Evolutionary conservation across 2,797 vertebrate species (phyloP).

Genomic region (Echeneis naucrates): DNA sequence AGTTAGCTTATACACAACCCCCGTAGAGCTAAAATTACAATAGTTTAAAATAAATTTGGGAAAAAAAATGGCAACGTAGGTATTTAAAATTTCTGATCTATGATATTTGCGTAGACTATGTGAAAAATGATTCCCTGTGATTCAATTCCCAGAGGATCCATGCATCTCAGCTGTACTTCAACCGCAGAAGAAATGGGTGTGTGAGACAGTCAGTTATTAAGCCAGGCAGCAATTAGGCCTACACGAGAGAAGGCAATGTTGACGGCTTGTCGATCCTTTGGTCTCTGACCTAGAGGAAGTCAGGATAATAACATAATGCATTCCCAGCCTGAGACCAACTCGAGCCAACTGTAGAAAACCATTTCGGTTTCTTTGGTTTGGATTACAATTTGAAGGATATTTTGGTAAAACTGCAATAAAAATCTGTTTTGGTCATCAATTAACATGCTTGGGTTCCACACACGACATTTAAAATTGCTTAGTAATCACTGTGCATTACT

Average conservation of each 20-base stretch:
- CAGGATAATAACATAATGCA: conserved; percentile 63
- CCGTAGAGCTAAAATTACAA: conserved; percentile 13
- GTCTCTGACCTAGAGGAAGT: conserved; percentile 64
- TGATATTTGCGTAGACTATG: conserved; percentile 5
- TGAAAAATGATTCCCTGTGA: conserved; percentile 12
- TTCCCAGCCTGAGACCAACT: conserved; percentile 59
- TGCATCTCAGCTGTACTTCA: conserved; percentile 49
- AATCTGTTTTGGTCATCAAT: conserved; percentile 29
- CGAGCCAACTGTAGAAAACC: conserved; percentile 47
- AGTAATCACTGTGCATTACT: conserved; percentile 29
- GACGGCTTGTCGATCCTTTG: conserved; percentile 47
- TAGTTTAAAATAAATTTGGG: conserved; percentile 25
- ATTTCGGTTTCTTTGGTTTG: conserved; percentile 68
- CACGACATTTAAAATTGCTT: conserved; percentile 6
- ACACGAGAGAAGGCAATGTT: conserved; percentile 53
- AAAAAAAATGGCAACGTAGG: conserved; percentile 10
- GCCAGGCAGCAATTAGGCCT: conserved; percentile 54
- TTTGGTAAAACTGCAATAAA: conserved; percentile 52
- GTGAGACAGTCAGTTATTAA: conserved; percentile 49
- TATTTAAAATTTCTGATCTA: conserved; percentile 35
- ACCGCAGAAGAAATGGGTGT: conserved; percentile 53
- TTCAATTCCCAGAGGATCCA: conserved; percentile 17
- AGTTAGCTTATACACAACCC: conserved; percentile 32
- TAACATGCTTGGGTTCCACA: conserved; percentile 52
- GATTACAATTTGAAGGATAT: conserved; percentile 53